phyloP scores from a whole-genome alignment of 2,888 invertebrate genomes.

The Bursaphelenchus okinawaensis region DNA sequence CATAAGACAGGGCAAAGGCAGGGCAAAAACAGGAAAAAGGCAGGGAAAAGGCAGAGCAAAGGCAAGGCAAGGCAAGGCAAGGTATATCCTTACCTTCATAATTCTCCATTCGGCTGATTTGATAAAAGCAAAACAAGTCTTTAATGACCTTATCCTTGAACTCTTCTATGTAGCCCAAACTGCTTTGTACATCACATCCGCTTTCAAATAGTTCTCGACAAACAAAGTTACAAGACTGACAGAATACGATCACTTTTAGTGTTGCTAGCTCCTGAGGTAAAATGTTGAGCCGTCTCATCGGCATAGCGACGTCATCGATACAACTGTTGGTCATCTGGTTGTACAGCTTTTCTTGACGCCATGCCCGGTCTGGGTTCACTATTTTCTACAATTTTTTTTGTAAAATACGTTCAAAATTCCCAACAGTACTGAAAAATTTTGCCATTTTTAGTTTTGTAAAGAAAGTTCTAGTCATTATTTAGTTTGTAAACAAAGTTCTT shows the following conservation, averaged over 20 bases:
- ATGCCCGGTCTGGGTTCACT: constrained; percentile 40
- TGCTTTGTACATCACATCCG: neutral
- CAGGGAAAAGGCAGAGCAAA: too few relatives aligned
- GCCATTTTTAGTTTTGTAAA: too few relatives aligned
- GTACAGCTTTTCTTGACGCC: constrained; percentile 49
- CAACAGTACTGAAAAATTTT: too few relatives aligned
- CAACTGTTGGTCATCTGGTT: constrained; percentile 28
- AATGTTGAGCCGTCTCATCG: constrained; percentile 34
- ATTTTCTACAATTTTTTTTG: constrained; percentile 36
- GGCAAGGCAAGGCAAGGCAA: too few relatives aligned
- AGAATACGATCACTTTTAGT: constrained; percentile 42
- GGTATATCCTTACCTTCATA: constrained; percentile 19
- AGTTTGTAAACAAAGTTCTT: too few relatives aligned
- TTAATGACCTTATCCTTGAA: constrained; percentile 15
- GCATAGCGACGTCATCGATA: constrained; percentile 44
- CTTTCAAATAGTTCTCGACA: neutral
- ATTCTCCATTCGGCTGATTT: neutral
- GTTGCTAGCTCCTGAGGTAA: constrained; percentile 39
- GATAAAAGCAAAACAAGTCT: constrained; percentile 16
- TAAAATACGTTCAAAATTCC: too few relatives aligned
- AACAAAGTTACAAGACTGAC: constrained; percentile 14
- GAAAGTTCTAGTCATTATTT: too few relatives aligned
- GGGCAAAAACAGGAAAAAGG: too few relatives aligned
- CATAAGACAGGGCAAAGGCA: too few relatives aligned
- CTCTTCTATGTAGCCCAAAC: neutral